Base-by-base conservation (phyloP, 2,888 invertebrate genomes). In the Drosophila nr. fundita region DNA sequence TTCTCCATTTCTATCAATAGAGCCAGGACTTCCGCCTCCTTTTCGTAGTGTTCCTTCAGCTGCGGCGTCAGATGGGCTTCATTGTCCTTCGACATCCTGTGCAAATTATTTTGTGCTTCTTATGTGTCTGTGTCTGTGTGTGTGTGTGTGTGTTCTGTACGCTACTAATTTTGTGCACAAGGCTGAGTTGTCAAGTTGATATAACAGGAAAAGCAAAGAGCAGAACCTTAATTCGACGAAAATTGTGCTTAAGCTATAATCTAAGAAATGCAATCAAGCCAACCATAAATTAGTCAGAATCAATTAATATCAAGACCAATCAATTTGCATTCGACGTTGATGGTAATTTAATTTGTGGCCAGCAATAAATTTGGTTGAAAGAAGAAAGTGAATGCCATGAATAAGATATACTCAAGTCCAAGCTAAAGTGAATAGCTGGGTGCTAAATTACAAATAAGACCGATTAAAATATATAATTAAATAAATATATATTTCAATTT, bases 1-100 rank as follows among this genome's bases (percentile, higher is more conserved):
- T 62, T 42, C 52, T 92, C 90, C 57, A 92, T 61, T 4, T 78
- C 45, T 0, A 91, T 21, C 8, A 91, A 45, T 1, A 89, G 76
- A 2, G 70, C 64, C 30, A 91, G 27, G 0, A 80, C 59, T 49
- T 85, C 66, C 0, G 74, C 80, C 72, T 92, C 91, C 2, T 66
- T 76, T 57, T 90, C 80, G 29, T 79, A 87, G 57, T 87, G 87
- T 7, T 66, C 42, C 59, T 78, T 64, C 0, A 89, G 59, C 3
- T 80, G 71, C 0, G 73, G 75, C 10, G 90, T 90, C 29, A 87
- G 45, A 58, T 90, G 78, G 4, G 63, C 61, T 15, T 90, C 89
- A 2, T 70, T 68, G 2, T 30, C 32, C 4, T 13, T 11, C 6
- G 67, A 55, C 67, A 74, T 73, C 2, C 18, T 32, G 27, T 11